A percentile compares a stretch with the other conserved stretches of the same genome.
Evolutionary conservation across 2,797 vertebrate genomes (phyloP).

Genomic region (Notolabrus celidotus): DNA sequence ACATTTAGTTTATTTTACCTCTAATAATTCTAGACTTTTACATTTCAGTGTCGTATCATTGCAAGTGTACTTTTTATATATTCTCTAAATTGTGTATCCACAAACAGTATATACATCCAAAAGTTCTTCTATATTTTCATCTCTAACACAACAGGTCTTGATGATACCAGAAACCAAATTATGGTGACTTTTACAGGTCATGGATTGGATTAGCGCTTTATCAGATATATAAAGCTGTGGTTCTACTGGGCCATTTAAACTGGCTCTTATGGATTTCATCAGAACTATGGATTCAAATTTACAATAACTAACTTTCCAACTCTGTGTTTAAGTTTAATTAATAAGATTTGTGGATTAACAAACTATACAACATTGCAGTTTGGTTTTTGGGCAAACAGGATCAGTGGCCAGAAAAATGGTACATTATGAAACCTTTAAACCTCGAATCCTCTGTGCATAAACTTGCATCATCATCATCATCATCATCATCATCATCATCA

Average conservation of each 20-base stretch:
- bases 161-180: neutral
- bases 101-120: conserved; percentile 1
- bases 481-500: too few species aligned
- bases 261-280: neutral
- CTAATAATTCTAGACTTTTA: neutral
- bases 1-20: neutral
- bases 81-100: neutral
- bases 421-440: too few species aligned
- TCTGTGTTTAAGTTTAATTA: neutral
- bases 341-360: neutral
- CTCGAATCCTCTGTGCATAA: too few species aligned
- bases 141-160: neutral
- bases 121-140: neutral
- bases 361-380: neutral
- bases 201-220: neutral
- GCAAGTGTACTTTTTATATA: neutral
- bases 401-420: neutral
- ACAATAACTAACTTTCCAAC: neutral
- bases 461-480: too few species aligned
- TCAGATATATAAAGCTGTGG: neutral
- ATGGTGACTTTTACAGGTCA: neutral
- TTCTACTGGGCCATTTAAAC: too few species aligned
- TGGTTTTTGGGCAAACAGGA: neutral
- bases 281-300: neutral
- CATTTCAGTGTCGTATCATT: too few species aligned